Evolutionary conservation across 2,888 invertebrate genomes (phyloP).

Genomic region (Gastracanthus pulcherrimus): DNA sequence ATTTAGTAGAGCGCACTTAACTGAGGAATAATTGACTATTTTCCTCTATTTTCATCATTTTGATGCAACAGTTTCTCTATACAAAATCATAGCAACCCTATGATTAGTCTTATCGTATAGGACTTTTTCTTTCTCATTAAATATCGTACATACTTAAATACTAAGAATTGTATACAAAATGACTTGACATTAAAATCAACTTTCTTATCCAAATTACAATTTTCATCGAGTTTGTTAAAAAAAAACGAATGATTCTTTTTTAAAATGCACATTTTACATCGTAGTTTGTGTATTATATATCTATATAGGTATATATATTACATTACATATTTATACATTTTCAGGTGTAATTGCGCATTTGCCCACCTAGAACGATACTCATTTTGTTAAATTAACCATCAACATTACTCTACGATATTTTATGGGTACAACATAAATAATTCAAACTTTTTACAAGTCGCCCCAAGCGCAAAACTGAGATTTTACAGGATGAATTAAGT

Average conservation of each 20-base stretch:
- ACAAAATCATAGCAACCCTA: conserved; percentile 51
- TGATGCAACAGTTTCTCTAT: conserved; percentile 37
- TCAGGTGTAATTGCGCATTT: conserved; percentile 66
- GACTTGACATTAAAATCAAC: conserved; percentile 62
- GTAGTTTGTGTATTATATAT: conserved; percentile 35
- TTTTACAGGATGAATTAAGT: conserved; percentile 46
- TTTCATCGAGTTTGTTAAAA: conserved; percentile 29
- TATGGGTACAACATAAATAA: conserved; percentile 72
- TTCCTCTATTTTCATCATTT: conserved; percentile 68
- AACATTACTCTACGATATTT: conserved; percentile 67
- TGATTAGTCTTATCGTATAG: conserved; percentile 53
- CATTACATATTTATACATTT: conserved; percentile 66
- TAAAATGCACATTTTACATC: conserved; percentile 49
- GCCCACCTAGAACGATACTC: conserved; percentile 63
- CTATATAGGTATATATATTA: conserved; percentile 49
- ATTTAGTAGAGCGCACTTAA: conserved; percentile 37
- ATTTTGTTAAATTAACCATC: conserved; percentile 73
- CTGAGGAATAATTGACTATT: conserved; percentile 75
- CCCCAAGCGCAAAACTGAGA: conserved; percentile 38
- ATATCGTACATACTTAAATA: conserved; percentile 67
- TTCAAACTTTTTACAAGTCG: conserved; percentile 74
- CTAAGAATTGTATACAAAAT: conserved; percentile 71
- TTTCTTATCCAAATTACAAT: conserved; percentile 49
- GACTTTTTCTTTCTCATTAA: conserved; percentile 63
- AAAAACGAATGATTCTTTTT: conserved; percentile 15